phyloP scores from a whole-genome alignment of 2,888 invertebrate species.

The Eristalinus sepulchralis region DNA sequence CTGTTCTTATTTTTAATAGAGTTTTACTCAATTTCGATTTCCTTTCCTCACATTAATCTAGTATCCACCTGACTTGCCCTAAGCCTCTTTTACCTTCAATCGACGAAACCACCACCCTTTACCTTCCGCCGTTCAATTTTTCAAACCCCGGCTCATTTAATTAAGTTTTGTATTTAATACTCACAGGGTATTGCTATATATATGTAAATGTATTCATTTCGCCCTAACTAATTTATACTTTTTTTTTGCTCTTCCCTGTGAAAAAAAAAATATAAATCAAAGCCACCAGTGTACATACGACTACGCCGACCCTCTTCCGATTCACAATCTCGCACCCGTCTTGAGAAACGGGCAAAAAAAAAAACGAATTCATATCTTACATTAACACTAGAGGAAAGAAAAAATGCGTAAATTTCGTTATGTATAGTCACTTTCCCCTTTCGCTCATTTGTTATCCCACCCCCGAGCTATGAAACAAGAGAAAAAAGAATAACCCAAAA shows the following conservation, averaged over 20 bases:
- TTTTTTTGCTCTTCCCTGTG: slow-evolving; percentile 22
- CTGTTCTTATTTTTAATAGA: background rate
- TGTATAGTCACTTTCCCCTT: slow-evolving; percentile 69
- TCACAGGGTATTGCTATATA: slow-evolving; percentile 15
- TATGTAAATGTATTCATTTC: slow-evolving; percentile 45
- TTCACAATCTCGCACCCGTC: slow-evolving; percentile 17
- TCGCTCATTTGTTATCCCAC: slow-evolving; percentile 69
- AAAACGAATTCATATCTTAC: slow-evolving; percentile 60
- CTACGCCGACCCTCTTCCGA: slow-evolving; percentile 17
- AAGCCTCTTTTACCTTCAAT: background rate
- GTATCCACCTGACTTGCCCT: background rate
- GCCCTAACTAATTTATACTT: slow-evolving; percentile 57
- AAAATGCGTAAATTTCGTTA: slow-evolving; percentile 70
- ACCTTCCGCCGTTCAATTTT: background rate
- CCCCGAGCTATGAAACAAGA: slow-evolving; percentile 37
- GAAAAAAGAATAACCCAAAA: slow-evolving; percentile 18
- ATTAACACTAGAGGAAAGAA: slow-evolving; percentile 66
- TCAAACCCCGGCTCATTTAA: slow-evolving; percentile 28
- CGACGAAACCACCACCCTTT: background rate
- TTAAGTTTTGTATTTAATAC: slow-evolving; percentile 30
- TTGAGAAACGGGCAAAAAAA: slow-evolving; percentile 9
- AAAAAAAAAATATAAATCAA: slow-evolving; percentile 46
- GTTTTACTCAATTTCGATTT: background rate
- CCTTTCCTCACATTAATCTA: background rate
- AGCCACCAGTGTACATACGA: slow-evolving; percentile 35